Evolutionary conservation across 2,797 vertebrate species (phyloP).

Genomic region (Danio choprae): DNA sequence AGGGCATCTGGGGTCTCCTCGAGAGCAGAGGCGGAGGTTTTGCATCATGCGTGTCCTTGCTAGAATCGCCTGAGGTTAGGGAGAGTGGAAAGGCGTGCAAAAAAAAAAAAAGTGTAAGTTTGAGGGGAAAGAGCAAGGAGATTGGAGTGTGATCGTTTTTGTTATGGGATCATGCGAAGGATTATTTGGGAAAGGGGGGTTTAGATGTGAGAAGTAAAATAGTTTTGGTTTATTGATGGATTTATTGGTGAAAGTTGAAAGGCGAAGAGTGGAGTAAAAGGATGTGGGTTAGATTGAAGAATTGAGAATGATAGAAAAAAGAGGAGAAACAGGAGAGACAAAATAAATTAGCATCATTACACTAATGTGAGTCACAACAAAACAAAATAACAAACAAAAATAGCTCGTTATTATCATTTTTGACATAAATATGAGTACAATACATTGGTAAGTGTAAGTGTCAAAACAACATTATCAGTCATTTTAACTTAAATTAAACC

Average conservation of each 20-base stretch:
- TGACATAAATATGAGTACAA: too few relatives aligned
- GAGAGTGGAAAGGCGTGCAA: not conserved
- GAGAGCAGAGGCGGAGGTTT: not conserved
- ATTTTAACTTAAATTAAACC: not conserved
- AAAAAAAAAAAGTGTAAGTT: not conserved
- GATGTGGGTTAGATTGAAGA: not conserved
- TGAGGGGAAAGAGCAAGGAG: not conserved
- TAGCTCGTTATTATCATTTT: too few relatives aligned
- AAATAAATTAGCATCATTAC: slow-evolving; percentile 32
- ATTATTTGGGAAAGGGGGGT: not conserved
- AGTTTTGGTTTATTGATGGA: slow-evolving; percentile 1
- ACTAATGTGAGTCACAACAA: not conserved
- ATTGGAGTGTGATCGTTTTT: not conserved
- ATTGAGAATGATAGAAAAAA: not conserved
- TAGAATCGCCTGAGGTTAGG: slow-evolving; percentile 12
- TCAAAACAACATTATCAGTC: too few relatives aligned
- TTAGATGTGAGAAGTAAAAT: not conserved
- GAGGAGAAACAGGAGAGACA: slow-evolving; percentile 7
- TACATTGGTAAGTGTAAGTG: too few relatives aligned
- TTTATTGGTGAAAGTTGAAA: not conserved
- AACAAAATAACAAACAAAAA: too few relatives aligned
- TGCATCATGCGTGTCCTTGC: slow-evolving; percentile 17
- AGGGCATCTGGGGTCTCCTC: slow-evolving; percentile 35
- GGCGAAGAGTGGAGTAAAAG: not conserved
- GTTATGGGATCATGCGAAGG: not conserved